These are phyloP conservation scores for Verasper variegatus DNA, from an alignment of 2,113 vertebrate species.

Conservation along the genomic window DNA sequence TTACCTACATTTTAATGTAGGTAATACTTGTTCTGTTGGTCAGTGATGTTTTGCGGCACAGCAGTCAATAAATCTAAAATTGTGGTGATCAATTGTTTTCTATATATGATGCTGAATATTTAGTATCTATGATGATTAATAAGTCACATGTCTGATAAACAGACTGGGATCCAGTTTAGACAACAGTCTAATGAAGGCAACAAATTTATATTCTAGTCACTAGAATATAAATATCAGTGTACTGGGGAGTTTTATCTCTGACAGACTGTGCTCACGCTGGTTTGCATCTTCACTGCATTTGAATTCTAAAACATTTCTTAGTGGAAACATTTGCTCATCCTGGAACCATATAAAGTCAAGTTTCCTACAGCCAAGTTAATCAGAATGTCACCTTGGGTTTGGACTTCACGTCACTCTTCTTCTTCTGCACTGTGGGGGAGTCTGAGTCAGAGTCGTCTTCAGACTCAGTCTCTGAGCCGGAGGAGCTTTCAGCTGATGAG, in stretches of 20 bases:
- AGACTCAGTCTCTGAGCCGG: slow-evolving; percentile 84
- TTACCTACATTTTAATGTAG: background rate
- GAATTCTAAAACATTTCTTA: background rate
- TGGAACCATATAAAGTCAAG: no score
- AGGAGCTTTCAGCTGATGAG: slow-evolving; percentile 85
- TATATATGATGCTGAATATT: background rate
- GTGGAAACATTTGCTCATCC: background rate
- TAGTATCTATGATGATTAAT: background rate
- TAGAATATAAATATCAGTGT: background rate
- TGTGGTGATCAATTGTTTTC: no score
- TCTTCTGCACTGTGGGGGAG: slow-evolving; percentile 43
- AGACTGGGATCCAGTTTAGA: background rate
- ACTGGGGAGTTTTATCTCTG: background rate
- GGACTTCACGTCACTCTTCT: slow-evolving; percentile 45
- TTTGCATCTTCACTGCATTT: background rate
- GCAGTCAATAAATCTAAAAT: no score
- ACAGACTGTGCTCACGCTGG: background rate
- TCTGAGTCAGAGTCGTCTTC: slow-evolving; percentile 76
- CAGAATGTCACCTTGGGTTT: slow-evolving; percentile 71
- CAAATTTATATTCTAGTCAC: background rate
- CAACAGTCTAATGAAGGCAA: background rate
- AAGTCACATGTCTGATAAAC: background rate
- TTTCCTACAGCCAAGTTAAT: background rate
- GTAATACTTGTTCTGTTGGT: background rate
- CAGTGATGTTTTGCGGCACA: background rate